Evolutionary conservation across 2,113 vertebrate species (phyloP).

Genomic region (Phaethornis superciliosus): DNA sequence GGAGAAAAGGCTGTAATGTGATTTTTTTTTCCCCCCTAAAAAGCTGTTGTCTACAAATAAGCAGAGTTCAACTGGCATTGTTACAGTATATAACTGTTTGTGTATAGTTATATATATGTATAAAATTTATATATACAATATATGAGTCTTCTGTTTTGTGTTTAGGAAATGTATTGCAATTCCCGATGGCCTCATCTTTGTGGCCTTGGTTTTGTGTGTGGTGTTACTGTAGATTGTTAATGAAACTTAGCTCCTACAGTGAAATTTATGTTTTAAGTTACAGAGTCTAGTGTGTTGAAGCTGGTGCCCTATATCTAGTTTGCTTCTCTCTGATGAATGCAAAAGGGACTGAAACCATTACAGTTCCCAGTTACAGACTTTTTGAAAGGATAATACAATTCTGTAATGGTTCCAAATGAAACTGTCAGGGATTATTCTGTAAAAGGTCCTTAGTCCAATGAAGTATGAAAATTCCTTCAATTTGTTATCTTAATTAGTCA

Average conservation of each 20-base stretch:
- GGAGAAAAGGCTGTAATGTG: background rate
- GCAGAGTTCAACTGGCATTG: background rate
- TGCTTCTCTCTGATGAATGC: background rate
- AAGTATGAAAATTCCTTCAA: background rate
- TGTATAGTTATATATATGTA: no score
- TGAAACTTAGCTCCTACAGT: background rate
- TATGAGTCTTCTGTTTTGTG: background rate
- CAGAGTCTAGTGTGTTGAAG: background rate
- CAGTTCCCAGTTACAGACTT: background rate
- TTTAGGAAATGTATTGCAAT: background rate
- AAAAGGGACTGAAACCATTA: background rate
- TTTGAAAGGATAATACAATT: background rate
- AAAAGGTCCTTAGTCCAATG: background rate
- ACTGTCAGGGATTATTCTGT: background rate
- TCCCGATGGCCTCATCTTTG: background rate
- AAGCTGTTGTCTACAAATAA: background rate
- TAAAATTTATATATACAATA: no score
- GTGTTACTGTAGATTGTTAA: background rate
- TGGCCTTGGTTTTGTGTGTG: background rate
- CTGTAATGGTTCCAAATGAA: background rate
- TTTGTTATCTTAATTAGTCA: background rate
- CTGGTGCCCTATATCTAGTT: fast-evolving
- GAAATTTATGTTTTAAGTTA: background rate
- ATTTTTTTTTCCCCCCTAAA: background rate
- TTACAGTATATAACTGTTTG: background rate